Evolutionary conservation across 2,113 vertebrate species (phyloP).

Genomic region (Melierax canorus): DNA sequence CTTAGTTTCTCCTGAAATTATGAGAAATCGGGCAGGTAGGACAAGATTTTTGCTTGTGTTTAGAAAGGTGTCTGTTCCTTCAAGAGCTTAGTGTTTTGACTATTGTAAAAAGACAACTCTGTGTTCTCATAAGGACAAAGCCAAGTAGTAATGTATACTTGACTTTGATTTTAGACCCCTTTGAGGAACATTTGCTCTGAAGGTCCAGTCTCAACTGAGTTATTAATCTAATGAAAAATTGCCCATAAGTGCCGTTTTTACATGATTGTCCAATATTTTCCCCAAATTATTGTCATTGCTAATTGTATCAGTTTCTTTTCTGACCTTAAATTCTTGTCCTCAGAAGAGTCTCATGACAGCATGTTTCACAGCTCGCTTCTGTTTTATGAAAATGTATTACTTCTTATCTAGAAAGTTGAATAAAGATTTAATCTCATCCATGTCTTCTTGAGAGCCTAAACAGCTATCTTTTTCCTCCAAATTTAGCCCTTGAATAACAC

Average conservation of each 20-base stretch:
- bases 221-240: background rate
- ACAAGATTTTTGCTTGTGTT: background rate
- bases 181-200: background rate
- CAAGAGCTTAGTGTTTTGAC: background rate
- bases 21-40: background rate
- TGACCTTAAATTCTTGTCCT: background rate
- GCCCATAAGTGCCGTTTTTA: background rate
- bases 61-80: background rate
- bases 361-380: background rate
- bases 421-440: background rate
- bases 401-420: background rate
- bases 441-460: background rate
- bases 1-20: background rate
- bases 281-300: background rate
- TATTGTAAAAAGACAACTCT: background rate
- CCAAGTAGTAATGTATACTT: background rate
- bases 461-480: background rate
- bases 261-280: background rate
- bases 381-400: background rate
- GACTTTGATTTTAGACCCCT: background rate
- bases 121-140: background rate
- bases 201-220: background rate
- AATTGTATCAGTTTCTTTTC: background rate
- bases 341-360: background rate
- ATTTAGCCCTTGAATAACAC: background rate